Evolutionary conservation across 2,113 vertebrate species (phyloP).

Genomic region (Nerophis lumbriciformis): DNA sequence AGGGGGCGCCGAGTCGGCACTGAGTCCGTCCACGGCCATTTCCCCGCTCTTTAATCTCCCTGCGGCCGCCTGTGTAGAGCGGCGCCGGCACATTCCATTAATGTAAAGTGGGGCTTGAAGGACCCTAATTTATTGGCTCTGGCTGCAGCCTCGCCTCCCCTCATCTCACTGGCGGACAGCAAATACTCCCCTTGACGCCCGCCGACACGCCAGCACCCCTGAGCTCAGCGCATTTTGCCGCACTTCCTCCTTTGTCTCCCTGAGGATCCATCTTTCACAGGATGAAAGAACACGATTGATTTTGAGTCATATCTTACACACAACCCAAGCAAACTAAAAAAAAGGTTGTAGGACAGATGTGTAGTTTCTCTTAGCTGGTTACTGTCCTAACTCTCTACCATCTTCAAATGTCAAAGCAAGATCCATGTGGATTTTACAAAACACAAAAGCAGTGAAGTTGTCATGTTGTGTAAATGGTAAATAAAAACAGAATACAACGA

Average conservation of each 20-base stretch:
- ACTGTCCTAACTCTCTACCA: too few relatives aligned
- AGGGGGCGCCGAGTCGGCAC: constrained; percentile 16
- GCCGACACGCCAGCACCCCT: constrained; percentile 30
- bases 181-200: constrained; percentile 66
- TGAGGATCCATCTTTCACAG: constrained; percentile 1
- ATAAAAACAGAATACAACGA: too few relatives aligned
- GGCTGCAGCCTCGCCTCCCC: constrained; percentile 62
- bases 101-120: constrained; percentile 69
- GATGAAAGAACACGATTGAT: background rate
- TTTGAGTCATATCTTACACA: too few relatives aligned
- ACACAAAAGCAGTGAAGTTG: too few relatives aligned
- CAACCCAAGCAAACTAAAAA: too few relatives aligned
- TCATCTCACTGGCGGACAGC: constrained; percentile 60
- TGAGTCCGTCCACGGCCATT: constrained; percentile 65
- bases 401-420: too few relatives aligned
- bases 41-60: constrained; percentile 67
- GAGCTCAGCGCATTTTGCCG: constrained; percentile 32
- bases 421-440: too few relatives aligned
- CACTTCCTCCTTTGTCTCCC: constrained; percentile 14
- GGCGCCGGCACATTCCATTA: constrained; percentile 67
- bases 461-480: too few relatives aligned
- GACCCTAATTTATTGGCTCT: constrained; percentile 68
- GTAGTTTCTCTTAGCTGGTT: too few relatives aligned
- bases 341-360: too few relatives aligned
- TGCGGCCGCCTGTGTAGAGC: constrained; percentile 49